Evolutionary conservation across 1,140 invertebrate genomes (phyloP), one percentile per base, ranked within the genome.

Genomic region (Berghia stephanieae): DNA sequence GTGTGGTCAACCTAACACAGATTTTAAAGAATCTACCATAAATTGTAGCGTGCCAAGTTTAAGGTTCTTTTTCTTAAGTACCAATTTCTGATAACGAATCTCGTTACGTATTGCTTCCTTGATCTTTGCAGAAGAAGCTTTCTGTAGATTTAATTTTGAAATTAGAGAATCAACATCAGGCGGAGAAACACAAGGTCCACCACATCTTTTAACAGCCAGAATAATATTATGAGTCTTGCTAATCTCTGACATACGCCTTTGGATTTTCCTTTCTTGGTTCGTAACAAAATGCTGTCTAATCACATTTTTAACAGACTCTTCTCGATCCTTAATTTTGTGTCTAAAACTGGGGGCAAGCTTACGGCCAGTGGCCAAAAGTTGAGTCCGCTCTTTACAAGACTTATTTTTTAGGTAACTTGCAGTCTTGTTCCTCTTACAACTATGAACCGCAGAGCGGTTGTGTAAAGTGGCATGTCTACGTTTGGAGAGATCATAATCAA

Each of bases 401-500:
- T 63, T 63, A 16, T 31, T 63, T 63, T 10, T 24, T 8, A 63
- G 27, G 10, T 16, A 16, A 24, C 18, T 16, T 8, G 34, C 27
- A 16, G 57, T 63, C 27, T 63, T 63, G 27, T 63, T 63, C 27
- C 57, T 63, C 10, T 63, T 63, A 10, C 18, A 16, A 63, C 13
- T 24, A 27, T 73, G 71, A 34, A 40, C 42, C 24, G 43, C 46
- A 24, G 69, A 44, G 21, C 69, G 24, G 36, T 71, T 40, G 43
- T 71, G 69, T n/a, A 71, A 40, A 71, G 69, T 8, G 10, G 69
- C 40, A 43, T 71, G 24, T 13, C 69, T 40, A 6, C 69, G 38
- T 24, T 73, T 73, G 21, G 13, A 24, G 27, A 73, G 24, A 38
- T 73, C 71, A 55, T 34, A 73, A 27, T 73, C 71, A 24, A 73